Evolutionary conservation across 2,888 invertebrate species (phyloP), one percentile per base, ranked within the genome.

Genomic region (Labia minor): DNA sequence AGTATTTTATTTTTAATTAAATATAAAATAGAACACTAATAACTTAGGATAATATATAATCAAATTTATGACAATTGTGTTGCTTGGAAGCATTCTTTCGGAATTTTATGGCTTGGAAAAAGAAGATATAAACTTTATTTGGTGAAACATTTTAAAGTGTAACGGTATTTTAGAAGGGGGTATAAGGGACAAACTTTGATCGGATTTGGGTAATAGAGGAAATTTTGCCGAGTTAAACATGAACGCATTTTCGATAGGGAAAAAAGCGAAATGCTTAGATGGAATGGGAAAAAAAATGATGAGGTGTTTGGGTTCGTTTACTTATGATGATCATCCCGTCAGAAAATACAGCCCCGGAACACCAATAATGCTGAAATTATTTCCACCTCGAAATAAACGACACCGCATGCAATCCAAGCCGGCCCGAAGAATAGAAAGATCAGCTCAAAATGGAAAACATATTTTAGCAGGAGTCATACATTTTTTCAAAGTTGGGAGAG

Each of bases 41-140:
- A 11, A 49, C n/a, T 3, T 11, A 71, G 72, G 72, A 73, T 74
- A 73, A 74, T 74, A 73, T 73, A 73, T 73, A 74, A 74, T 74
- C 73, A 74, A 73, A 74, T 74, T 74, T 74, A 73, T 71, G 72
- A 73, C 73, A 74, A 74, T 74, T 74, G 74, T 73, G 73, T 73
- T 72, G 71, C 70, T 70, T 70, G 69, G 70, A n/a, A 67, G 71
- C 73, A 73, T 73, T 73, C 72, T 72, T 73, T 70, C 70, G 66
- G 70, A 71, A 71, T 72, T 73, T 73, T 74, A 74, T 74, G 73
- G 73, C 71, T 73, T 72, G 74, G 74, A 74, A 74, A 26, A 73
- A 74, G 74, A 73, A 73, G 74, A 74, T 73, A 74, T 73, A 74
- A 73, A 73, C 72, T 74, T 74, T 74, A 74, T 74, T 73, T 74